phyloP scores from a whole-genome alignment of 2,113 vertebrate species.

The Sphyrna mokarran region DNA sequence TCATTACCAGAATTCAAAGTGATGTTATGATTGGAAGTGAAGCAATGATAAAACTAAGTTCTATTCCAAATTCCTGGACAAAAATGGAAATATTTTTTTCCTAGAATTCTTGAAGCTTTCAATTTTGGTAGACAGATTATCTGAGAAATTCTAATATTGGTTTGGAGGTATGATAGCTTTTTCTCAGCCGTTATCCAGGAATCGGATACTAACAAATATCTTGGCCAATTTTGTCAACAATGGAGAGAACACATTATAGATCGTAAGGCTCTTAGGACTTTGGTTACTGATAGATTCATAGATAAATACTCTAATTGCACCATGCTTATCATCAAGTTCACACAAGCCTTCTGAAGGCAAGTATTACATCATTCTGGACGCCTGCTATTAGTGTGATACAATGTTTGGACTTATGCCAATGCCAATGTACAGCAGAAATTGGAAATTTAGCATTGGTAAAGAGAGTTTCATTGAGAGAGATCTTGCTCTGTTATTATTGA shows the following conservation, averaged over 20 bases:
- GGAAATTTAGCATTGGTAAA: neutral
- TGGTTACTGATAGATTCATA: constrained; percentile 12
- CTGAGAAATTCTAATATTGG: neutral
- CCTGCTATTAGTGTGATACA: neutral
- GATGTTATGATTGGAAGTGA: neutral
- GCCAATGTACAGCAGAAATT: neutral
- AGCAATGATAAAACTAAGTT: neutral
- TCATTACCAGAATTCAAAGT: neutral
- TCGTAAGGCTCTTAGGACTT: neutral
- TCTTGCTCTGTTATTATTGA: neutral
- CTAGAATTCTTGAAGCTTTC: neutral
- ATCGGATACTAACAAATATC: neutral
- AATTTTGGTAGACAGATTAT: neutral
- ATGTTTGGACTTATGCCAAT: neutral
- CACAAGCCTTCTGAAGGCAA: neutral
- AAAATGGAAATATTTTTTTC: neutral
- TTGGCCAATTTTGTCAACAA: neutral
- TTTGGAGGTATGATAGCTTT: neutral
- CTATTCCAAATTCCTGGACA: neutral
- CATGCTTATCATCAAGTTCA: neutral
- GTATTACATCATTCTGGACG: neutral
- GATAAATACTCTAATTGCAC: neutral
- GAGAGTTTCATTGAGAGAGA: neutral
- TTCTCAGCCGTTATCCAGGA: no score
- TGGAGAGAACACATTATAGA: neutral